A percentile compares a stretch with the other conserved stretches of the same genome.
Conservation (phyloP, 2,113 vertebrate genomes). For the Corythornis vintsioides region DNA sequence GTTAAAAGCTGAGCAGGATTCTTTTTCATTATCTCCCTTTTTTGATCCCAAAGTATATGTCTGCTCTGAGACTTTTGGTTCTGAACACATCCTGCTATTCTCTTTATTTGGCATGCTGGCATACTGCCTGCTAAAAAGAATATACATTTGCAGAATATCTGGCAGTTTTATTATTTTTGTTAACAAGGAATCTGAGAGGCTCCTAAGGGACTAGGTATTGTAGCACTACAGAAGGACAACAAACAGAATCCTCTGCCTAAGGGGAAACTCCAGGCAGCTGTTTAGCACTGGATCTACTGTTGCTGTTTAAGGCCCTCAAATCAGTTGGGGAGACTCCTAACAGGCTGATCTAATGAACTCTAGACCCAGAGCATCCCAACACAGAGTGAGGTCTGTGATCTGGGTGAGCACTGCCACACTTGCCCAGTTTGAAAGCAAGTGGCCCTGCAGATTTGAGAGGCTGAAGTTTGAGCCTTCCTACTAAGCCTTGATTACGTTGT, state of each 20-base stretch:
- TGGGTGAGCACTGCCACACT: not conserved
- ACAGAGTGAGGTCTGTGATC: not conserved
- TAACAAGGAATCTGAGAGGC: not conserved
- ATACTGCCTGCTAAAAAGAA: not conserved
- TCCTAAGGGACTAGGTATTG: not conserved
- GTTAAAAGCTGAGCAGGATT: not conserved
- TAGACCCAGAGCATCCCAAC: not conserved
- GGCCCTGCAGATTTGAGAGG: not conserved
- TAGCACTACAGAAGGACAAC: not conserved
- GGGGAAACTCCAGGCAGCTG: not conserved
- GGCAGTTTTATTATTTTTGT: not conserved
- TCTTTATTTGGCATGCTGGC: not conserved
- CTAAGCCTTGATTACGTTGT: not conserved
- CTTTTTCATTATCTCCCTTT: not conserved
- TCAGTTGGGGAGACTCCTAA: not conserved
- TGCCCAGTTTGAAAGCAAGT: not conserved
- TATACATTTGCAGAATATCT: not conserved
- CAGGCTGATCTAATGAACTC: not conserved
- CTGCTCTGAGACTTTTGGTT: not conserved
- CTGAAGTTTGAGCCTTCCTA: not conserved
- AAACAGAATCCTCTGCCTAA: not conserved
- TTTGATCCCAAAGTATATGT: not conserved
- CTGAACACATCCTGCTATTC: not conserved
- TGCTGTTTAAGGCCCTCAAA: not conserved
- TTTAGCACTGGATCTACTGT: not conserved